A percentile compares a stretch with the other conserved stretches of the same genome.
Evolutionary conservation across 2,888 invertebrate genomes (phyloP).

Genomic region (Anarsia innoxiella): DNA sequence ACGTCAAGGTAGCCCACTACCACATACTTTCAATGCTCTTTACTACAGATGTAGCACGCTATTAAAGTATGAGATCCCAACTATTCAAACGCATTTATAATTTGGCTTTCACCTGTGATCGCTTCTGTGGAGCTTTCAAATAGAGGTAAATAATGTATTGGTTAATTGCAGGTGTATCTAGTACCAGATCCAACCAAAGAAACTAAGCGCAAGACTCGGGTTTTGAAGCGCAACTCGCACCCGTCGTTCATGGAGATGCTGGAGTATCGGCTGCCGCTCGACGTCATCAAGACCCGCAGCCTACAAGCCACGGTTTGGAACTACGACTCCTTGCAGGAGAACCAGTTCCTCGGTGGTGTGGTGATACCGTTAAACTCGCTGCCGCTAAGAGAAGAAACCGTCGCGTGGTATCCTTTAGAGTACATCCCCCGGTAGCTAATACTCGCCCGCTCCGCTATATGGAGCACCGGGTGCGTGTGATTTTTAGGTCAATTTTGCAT

Average conservation of each 20-base stretch:
- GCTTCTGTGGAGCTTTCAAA: too few species aligned
- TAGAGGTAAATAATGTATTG: neutral
- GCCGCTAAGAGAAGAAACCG: slow-evolving; percentile 84
- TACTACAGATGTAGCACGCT: too few species aligned
- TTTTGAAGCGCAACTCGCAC: slow-evolving; percentile 92
- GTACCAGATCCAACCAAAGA: slow-evolving; percentile 93
- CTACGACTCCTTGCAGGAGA: slow-evolving; percentile 94
- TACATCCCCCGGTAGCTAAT: slow-evolving; percentile 68
- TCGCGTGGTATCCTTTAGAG: slow-evolving; percentile 89
- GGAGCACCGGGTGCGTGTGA: slow-evolving; percentile 33
- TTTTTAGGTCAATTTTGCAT: neutral
- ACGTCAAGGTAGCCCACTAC: slow-evolving; percentile 80
- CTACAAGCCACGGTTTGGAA: slow-evolving; percentile 97
- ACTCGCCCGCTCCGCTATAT: slow-evolving; percentile 47
- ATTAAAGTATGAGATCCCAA: too few species aligned
- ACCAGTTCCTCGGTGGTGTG: slow-evolving; percentile 95
- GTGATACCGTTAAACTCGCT: slow-evolving; percentile 84
- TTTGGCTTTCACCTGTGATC: too few species aligned
- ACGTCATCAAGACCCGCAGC: slow-evolving; percentile 82
- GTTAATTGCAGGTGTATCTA: slow-evolving; percentile 78
- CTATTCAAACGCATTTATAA: too few species aligned
- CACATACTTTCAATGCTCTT: neutral
- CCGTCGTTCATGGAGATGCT: slow-evolving; percentile 99
- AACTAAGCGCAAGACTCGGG: slow-evolving; percentile 97
- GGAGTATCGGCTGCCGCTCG: slow-evolving; percentile 90